Percentiles rank a stretch among this genome's conserved stretches.
Evolutionary conservation across 2,888 invertebrate genomes (phyloP).

Genomic region (Parnassius glacialis): DNA sequence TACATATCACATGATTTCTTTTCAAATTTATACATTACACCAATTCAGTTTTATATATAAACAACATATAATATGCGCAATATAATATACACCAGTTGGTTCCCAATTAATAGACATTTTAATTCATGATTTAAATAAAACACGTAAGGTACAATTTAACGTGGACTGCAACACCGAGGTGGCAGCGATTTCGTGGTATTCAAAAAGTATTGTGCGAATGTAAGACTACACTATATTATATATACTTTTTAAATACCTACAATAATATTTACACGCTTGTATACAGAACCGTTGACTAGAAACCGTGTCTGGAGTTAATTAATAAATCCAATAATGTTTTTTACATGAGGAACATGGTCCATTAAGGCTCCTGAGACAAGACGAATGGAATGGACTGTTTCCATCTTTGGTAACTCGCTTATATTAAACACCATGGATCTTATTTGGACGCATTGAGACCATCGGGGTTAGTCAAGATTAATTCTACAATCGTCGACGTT

Average conservation of each 20-base stretch:
- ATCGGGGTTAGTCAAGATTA: neutral
- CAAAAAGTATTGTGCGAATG: slow-evolving; percentile 66
- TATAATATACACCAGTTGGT: slow-evolving; percentile 14
- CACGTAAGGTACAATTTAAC: slow-evolving; percentile 30
- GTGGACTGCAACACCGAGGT: slow-evolving; percentile 18
- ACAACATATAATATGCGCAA: slow-evolving; percentile 28
- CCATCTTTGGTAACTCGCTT: slow-evolving; percentile 66
- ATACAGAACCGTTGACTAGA: slow-evolving; percentile 77
- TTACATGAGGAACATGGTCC: slow-evolving; percentile 55
- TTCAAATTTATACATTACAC: slow-evolving; percentile 40
- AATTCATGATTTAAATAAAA: slow-evolving; percentile 25
- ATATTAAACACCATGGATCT: neutral
- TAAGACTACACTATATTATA: slow-evolving; percentile 58
- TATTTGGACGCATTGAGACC: slow-evolving; percentile 5
- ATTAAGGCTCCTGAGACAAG: slow-evolving; percentile 35
- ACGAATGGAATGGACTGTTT: slow-evolving; percentile 59
- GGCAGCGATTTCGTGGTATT: slow-evolving; percentile 35
- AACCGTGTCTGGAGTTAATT: slow-evolving; percentile 64
- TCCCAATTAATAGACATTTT: slow-evolving; percentile 10
- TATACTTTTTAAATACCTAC: slow-evolving; percentile 61
- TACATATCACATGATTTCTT: slow-evolving; percentile 70
- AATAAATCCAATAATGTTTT: slow-evolving; percentile 49
- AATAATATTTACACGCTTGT: slow-evolving; percentile 47
- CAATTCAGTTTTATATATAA: slow-evolving; percentile 32
- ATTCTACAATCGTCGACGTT: no score